Base-by-base conservation (phyloP, 2,797 vertebrate species). In the Esox masquinongy region DNA sequence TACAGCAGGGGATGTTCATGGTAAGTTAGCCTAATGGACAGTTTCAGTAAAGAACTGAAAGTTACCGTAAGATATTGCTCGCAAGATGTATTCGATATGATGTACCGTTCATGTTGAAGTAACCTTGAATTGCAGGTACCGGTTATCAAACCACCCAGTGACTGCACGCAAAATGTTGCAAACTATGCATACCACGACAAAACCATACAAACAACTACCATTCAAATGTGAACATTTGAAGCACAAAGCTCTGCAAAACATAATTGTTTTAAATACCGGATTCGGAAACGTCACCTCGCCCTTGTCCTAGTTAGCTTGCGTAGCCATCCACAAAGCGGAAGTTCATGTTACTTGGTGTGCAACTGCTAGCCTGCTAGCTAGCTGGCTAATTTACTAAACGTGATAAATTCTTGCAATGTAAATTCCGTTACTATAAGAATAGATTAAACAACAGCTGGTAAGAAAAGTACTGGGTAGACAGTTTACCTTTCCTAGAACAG, bases 281-380 rank as follows among this genome's bases (percentile, higher is more conserved):
- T 11, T 24, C 2, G 2, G 24, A 24, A 1, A 61, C 11, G 56
- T 70, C 4, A 63, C 5, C 75, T 78, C 75, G 76, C 47, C 76
- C 76, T 73, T 78, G 80, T 26, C n/a, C 19, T 24, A 61, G 22
- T 4, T 61, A 61, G 56, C 56, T 24, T 26, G 24, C n/a, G 9
- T 61, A 61, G 56, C 22, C 4, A 61, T 15, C 53, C 1, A 12
- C 8, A 29, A 59, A 63, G 12, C 43, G 56, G 24, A 70, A 74
- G 47, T 67, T 24, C 31, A 29, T 53, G 49, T 36, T 31, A 53
- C 14, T 14, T 19, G 29, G 15, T 43, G 47, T 70, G 77, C 67
- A 77, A 80, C 75, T 51, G 47, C 68, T 83, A 81, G 82, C 82
- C 17, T 9, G 34, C 19, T 82, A 83, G 53, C 77, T 29, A 0